Base-by-base conservation (phyloP, 1,140 invertebrate genomes). In the Pemphigus obesinymphae region DNA sequence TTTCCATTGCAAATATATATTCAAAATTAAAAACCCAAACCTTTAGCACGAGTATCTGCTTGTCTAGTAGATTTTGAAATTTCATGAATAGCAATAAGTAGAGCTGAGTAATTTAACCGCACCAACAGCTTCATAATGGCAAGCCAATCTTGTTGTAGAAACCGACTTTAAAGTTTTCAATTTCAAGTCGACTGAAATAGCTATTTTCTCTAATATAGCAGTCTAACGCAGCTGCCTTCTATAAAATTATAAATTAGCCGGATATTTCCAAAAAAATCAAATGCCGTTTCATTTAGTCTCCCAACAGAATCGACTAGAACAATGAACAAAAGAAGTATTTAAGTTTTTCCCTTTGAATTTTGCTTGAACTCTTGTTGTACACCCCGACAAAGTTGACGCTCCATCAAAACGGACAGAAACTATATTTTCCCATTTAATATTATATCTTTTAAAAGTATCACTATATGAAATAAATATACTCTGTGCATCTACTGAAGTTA, bases 81-180 rank as follows among this genome's bases (percentile, higher is more conserved):
- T n/a, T n/a, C n/a, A n/a, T n/a, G n/a, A n/a, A n/a, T n/a, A n/a
- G n/a, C n/a, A n/a, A n/a, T n/a, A n/a, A n/a, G n/a, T n/a, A n/a
- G n/a, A 72, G 48, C 17, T 48, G 58, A 20, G 43, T 78, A 61
- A 48, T 83, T 37, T 31, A 3, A 83, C 31, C 6, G 53, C 73
- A 72, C 53, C 66, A 43, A 83, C 82, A 17, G 83, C 83, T 68
- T 83, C 75, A 23, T 72, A 76, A 70, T 72, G 83, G 55, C 83
- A 83, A 43, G 83, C 82, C 82, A 63, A 83, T 26, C 58, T 26
- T 17, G 63, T 83, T 2, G 82, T 82, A 48, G 83, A 83, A 40
- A 83, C 10, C 1, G 83, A 83, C 70, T 78, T 83, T 8, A 82
- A 70, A 17, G 43, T 82, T 58, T 78, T 83, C 31, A 83, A 53